A percentile compares a stretch with the other conserved stretches of the same genome.
Evolutionary conservation across 2,113 vertebrate species (phyloP).

Genomic region (Heterochromis multidens): DNA sequence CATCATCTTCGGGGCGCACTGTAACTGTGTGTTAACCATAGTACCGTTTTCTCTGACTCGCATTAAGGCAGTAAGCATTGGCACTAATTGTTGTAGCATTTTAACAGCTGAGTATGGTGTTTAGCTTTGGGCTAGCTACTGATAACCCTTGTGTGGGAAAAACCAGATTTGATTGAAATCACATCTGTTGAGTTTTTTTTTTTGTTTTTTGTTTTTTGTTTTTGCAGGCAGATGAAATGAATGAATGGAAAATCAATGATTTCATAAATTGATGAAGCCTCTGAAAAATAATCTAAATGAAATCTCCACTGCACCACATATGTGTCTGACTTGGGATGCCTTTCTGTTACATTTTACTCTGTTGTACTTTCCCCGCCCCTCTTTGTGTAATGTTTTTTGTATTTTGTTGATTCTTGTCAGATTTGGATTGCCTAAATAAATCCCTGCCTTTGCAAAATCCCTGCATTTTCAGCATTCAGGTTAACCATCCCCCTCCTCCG

Average conservation of each 20-base stretch:
- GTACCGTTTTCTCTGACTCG: slow-evolving; percentile 79
- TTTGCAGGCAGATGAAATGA: slow-evolving; percentile 65
- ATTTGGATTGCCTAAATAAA: slow-evolving; percentile 55
- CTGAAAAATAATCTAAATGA: slow-evolving; percentile 8
- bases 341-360: slow-evolving; percentile 32
- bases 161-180: slow-evolving; percentile 49
- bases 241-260: slow-evolving; percentile 29
- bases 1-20: slow-evolving; percentile 56
- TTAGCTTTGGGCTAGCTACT: slow-evolving; percentile 61
- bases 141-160: slow-evolving; percentile 50
- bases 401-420: slow-evolving; percentile 15
- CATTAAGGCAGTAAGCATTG: slow-evolving; percentile 97
- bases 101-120: slow-evolving; percentile 56
- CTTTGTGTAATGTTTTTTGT: slow-evolving; percentile 18
- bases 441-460: slow-evolving; percentile 61
- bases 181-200: slow-evolving; percentile 55
- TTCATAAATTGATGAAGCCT: slow-evolving; percentile 41
- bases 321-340: slow-evolving; percentile 33
- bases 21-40: slow-evolving; percentile 69
- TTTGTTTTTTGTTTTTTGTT: slow-evolving; percentile 47
- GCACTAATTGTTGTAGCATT: slow-evolving; percentile 80
- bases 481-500: slow-evolving; percentile 59
- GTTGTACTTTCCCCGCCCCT: slow-evolving; percentile 13
- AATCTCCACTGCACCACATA: slow-evolving; percentile 39
- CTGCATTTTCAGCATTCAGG: slow-evolving; percentile 51